Evolutionary conservation across 2,797 vertebrate genomes (phyloP), one percentile per base, ranked within the genome.

Genomic region (Sebastiscus tertius): DNA sequence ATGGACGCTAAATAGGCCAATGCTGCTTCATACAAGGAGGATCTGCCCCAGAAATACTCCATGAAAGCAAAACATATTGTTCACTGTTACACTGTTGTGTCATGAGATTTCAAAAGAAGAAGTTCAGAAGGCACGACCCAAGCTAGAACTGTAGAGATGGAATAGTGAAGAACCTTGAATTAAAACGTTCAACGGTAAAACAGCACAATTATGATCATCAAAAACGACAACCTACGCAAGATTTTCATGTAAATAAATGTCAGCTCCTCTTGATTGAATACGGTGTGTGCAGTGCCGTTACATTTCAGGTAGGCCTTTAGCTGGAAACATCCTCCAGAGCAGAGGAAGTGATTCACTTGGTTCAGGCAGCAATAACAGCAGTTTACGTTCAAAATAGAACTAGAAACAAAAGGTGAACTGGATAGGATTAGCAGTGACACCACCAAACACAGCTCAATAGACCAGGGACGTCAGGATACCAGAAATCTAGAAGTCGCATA

Each of bases 1-100:
- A 36, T 13, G 55, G 14, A 60, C 75, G 46, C 52, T 59, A 84
- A 79, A 82, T 66, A 83, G 59, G 64, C 58, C 69, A 77, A 33
- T 6, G 18, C 31, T 36, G 69, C 61, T 24, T 81, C 68, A 79
- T 24, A 59, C 55, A 52, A 76, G 63, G 34, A 73, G 64, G 52
- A 52, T 73, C 60, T 74, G 68, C 27, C 49, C 61, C 68, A 80
- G 68, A 84, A 75, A 73, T 56, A 54, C 78, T 49, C 9, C 26
- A 22, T 54, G 60, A 59, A 70, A 68, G 46, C 60, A 27, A 39
- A 64, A 49, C 18, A 62, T 16, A 27, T 60, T 52, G 61, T 31
- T 73, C 39, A 74, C 70, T 52, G 58, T 81, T 68, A 75, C 66
- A 61, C 52, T 24, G n/a, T n/a, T 20, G 24, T 64, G 73, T 63